Conservation (phyloP, 1,140 invertebrate species). For the Anastrepha ludens region DNA sequence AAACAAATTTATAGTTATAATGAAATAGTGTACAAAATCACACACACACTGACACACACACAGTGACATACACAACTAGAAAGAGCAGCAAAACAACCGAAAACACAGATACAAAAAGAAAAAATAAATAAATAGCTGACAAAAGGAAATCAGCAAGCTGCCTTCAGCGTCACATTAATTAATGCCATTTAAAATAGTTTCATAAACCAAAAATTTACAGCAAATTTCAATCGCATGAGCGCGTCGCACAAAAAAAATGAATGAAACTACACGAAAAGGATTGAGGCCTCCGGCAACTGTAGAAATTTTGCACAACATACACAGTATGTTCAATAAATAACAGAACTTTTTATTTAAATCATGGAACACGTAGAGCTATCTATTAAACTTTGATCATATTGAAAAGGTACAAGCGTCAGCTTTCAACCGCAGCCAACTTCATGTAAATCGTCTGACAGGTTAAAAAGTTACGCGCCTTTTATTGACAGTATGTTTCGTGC, state of each 20-base stretch:
- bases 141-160: background rate
- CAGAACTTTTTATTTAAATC: no score
- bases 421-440: no score
- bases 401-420: no score
- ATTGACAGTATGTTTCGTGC: no score
- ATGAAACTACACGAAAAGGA: background rate
- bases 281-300: background rate
- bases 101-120: background rate
- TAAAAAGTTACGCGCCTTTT: no score
- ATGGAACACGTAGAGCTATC: no score
- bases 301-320: conserved; percentile 14
- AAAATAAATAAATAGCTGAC: background rate
- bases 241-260: background rate
- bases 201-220: background rate
- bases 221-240: background rate
- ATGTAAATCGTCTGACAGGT: no score
- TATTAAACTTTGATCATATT: no score
- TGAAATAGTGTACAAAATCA: background rate
- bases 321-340: no score
- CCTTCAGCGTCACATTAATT: conserved; percentile 28
- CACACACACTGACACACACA: background rate
- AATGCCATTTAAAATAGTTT: conserved; percentile 18
- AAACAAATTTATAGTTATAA: background rate
- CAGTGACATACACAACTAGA: background rate
- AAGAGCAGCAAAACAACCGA: background rate